These are phyloP conservation scores for Gastracanthus pulcherrimus DNA, from an alignment of 2,888 invertebrate species.

Conservation along the genomic window DNA sequence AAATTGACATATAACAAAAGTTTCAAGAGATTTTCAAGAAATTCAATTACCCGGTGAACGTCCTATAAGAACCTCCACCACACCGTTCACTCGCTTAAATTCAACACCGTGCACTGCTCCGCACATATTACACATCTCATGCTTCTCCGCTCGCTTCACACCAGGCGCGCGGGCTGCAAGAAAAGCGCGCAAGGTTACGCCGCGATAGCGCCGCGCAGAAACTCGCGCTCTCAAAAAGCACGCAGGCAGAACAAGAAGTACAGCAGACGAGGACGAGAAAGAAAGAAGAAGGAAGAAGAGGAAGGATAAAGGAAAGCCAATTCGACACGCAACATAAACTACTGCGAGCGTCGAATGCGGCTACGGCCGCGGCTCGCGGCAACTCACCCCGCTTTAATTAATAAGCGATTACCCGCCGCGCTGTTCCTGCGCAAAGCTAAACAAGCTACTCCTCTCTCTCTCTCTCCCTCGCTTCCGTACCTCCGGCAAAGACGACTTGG, in stretches of 20 bases:
- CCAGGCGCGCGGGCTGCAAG: no score
- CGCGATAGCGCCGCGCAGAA: neutral
- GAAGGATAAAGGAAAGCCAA: constrained; percentile 25
- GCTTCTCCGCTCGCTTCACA: no score
- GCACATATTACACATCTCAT: no score
- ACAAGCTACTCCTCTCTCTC: constrained; percentile 47
- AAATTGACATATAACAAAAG: no score
- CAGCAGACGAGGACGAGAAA: neutral
- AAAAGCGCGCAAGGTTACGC: neutral
- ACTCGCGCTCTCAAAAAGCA: neutral
- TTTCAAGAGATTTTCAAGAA: no score
- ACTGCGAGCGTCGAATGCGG: constrained; percentile 18
- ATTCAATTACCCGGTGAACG: no score
- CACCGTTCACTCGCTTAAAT: no score
- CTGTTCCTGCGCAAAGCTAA: no score
- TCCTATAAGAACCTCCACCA: no score
- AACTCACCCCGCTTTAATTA: constrained; percentile 36
- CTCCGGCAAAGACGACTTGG: neutral
- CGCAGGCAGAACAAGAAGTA: no score
- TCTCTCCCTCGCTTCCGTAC: constrained; percentile 3
- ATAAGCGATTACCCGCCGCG: constrained; percentile 51
- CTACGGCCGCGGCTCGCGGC: neutral
- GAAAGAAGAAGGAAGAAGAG: neutral
- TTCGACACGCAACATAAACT: constrained; percentile 47
- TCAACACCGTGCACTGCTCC: no score